These are phyloP conservation scores for Nephrotoma flavescens DNA, from an alignment of 2,888 invertebrate genomes.

Conservation along the genomic window DNA sequence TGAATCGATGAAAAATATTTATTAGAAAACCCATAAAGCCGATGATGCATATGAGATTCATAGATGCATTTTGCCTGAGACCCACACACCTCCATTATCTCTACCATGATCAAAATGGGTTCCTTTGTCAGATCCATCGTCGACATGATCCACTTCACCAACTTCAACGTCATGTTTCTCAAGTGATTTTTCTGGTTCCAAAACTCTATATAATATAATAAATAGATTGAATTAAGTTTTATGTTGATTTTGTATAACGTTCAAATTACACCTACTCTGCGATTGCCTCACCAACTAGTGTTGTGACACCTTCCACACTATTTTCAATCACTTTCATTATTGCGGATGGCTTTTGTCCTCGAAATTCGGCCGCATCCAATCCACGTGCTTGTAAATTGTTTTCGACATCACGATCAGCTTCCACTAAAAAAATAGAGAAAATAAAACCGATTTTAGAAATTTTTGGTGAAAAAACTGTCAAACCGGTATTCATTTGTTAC, in stretches of 20 bases:
- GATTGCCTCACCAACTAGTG: conserved; percentile 26
- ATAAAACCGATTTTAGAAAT: neutral
- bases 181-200: neutral
- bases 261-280: conserved; percentile 23
- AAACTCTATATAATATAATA: neutral
- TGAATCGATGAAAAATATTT: conserved; percentile 18
- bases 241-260: neutral
- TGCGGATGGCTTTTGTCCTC: conserved; percentile 27
- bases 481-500: neutral
- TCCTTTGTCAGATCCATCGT: conserved; percentile 25
- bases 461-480: neutral
- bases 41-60: neutral
- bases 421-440: conserved; percentile 18
- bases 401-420: conserved; percentile 28
- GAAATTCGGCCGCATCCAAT: conserved; percentile 23
- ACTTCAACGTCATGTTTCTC: conserved; percentile 3
- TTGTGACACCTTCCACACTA: conserved; percentile 27
- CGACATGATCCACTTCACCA: conserved; percentile 14
- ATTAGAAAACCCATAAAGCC: neutral
- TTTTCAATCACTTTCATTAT: conserved; percentile 30
- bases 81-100: conserved; percentile 18
- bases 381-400: conserved; percentile 24
- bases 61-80: conserved; percentile 15
- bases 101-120: conserved; percentile 23
- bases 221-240: neutral